Percentiles rank a stretch among this genome's conserved stretches.
Conservation (phyloP, 2,797 vertebrate species). For the Coendou prehensilis region DNA sequence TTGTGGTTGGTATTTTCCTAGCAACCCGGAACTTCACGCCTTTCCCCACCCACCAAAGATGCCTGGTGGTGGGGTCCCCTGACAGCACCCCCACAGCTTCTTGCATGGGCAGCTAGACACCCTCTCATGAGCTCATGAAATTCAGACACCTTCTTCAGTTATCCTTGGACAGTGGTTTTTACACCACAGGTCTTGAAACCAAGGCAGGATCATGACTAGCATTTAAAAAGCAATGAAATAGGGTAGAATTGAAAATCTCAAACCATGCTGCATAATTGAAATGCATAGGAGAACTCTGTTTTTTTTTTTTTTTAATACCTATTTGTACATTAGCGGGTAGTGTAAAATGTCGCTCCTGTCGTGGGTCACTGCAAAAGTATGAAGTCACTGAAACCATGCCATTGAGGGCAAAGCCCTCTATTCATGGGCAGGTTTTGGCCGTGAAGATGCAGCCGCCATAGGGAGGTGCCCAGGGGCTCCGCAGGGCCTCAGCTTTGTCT, state of each 20-base stretch:
- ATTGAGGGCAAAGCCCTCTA: background rate
- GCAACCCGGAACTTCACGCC: background rate
- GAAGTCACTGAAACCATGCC: background rate
- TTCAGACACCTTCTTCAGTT: background rate
- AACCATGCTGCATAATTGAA: background rate
- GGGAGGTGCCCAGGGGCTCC: background rate
- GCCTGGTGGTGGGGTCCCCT: background rate
- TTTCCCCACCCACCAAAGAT: background rate
- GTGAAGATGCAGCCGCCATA: accelerated
- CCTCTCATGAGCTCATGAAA: background rate
- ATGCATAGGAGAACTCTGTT: background rate
- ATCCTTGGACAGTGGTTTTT: background rate
- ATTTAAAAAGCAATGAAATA: background rate
- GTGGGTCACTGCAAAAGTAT: background rate
- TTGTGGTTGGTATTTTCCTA: background rate
- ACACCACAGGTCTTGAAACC: background rate
- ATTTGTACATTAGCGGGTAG: background rate
- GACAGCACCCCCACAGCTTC: too few relatives aligned
- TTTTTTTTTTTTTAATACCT: background rate
- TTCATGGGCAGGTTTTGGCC: background rate
- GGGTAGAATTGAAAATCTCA: background rate
- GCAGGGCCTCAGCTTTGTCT: background rate
- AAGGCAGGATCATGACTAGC: background rate
- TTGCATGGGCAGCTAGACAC: background rate
- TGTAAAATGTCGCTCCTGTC: background rate